Evolutionary conservation across 37 sponge, comb jelly and placozoan species (phyloP).

Genomic region (Crambe crambe): DNA sequence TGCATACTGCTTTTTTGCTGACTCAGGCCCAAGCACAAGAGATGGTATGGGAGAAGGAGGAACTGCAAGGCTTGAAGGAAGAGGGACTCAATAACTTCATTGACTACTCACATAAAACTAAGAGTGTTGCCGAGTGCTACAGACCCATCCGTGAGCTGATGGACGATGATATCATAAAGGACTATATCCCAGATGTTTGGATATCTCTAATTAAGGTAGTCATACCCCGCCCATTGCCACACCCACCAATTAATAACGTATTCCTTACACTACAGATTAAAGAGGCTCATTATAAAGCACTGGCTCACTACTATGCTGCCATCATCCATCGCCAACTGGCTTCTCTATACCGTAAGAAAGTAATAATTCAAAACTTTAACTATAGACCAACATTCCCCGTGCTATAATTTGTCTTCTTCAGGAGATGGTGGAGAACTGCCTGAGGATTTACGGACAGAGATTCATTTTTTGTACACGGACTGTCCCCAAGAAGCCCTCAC

Average conservation of each 20-base stretch:
- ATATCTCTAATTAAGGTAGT: constrained; percentile 36
- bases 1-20: not conserved
- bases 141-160: constrained; percentile 50
- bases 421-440: constrained; percentile 12
- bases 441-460: constrained; percentile 47
- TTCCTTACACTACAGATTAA: constrained; percentile 26
- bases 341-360: constrained; percentile 18
- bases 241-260: not conserved
- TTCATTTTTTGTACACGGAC: constrained; percentile 46
- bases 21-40: constrained; percentile 62
- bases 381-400: no score
- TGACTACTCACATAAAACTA: constrained; percentile 48
- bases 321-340: constrained; percentile 34
- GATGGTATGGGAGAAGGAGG: constrained; percentile 53
- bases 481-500: constrained; percentile 33
- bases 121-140: constrained; percentile 63
- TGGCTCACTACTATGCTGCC: constrained; percentile 73
- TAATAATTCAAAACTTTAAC: no score
- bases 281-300: constrained; percentile 64
- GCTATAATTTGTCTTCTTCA: no score
- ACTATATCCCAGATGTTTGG: constrained; percentile 62
- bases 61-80: constrained; percentile 6
- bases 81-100: constrained; percentile 15
- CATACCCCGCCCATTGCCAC: not conserved
- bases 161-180: constrained; percentile 42